Conservation (phyloP, 2,797 vertebrate genomes). For the Galago senegalensis region DNA sequence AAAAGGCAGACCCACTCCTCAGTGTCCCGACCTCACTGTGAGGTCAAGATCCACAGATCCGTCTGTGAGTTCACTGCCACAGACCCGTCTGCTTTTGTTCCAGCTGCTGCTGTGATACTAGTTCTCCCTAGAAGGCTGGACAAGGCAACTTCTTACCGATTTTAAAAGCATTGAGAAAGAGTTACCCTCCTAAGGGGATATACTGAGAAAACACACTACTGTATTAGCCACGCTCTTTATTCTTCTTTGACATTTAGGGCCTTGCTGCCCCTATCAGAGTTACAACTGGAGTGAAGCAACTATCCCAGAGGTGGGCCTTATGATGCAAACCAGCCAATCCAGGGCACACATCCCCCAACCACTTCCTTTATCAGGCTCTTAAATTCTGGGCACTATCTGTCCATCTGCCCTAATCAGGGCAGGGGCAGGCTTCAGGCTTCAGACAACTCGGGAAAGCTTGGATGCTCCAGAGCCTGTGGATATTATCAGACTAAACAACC, state of each 20-base stretch:
- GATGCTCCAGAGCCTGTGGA: background rate
- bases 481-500: background rate
- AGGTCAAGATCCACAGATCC: too few relatives aligned
- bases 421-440: background rate
- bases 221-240: background rate
- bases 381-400: background rate
- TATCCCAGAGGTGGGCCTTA: background rate
- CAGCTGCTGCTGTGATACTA: background rate
- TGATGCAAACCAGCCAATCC: background rate
- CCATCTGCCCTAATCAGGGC: too few relatives aligned
- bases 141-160: background rate
- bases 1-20: background rate
- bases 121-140: background rate
- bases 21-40: background rate
- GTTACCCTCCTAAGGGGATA: background rate
- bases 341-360: rapidly evolving
- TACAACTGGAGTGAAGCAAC: background rate
- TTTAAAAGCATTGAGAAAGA: background rate
- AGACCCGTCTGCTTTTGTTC: background rate
- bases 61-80: background rate
- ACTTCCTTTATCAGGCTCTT: background rate
- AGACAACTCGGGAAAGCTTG: rapidly evolving
- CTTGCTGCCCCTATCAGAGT: background rate
- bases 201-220: background rate
- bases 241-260: background rate